A percentile compares a stretch with the other conserved stretches of the same genome.
These are phyloP conservation scores for Myiozetetes cayanensis DNA, from an alignment of 2,113 vertebrate species.

Conservation along the genomic window DNA sequence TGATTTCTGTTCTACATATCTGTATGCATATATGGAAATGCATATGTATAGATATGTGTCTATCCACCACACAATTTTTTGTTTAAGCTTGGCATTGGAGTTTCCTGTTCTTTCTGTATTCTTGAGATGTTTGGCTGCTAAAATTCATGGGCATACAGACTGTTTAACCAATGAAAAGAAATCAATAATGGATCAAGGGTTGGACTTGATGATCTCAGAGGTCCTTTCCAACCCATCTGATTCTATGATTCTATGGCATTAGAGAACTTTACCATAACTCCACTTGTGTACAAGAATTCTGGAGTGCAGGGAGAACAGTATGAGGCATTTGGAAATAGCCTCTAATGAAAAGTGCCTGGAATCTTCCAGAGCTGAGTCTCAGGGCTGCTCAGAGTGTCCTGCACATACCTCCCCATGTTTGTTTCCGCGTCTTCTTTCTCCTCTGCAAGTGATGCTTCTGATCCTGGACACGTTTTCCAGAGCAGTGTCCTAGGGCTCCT, in stretches of 20 bases:
- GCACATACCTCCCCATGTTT: accelerated
- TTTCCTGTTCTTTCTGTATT: not conserved
- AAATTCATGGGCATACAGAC: not conserved
- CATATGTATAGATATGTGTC: not conserved
- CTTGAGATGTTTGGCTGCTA: not conserved
- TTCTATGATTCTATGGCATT: not conserved
- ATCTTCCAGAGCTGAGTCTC: not conserved
- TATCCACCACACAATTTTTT: not conserved
- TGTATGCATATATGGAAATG: not conserved
- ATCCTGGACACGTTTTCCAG: not conserved
- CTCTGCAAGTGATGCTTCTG: not conserved
- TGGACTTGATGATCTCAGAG: too few relatives aligned
- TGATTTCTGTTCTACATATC: not conserved
- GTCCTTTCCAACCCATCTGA: too few relatives aligned
- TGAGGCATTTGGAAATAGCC: not conserved
- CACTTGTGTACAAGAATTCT: not conserved
- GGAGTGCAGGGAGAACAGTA: not conserved
- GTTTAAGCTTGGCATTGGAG: not conserved
- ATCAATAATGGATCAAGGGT: not conserved
- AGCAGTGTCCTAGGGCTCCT: not conserved
- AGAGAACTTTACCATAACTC: not conserved
- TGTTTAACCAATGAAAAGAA: not conserved
- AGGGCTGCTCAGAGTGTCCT: not conserved
- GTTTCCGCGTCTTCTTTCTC: not conserved
- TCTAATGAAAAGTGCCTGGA: not conserved